These are phyloP conservation scores for Balaeniceps rex DNA, from an alignment of 2,113 vertebrate species.

Conservation along the genomic window DNA sequence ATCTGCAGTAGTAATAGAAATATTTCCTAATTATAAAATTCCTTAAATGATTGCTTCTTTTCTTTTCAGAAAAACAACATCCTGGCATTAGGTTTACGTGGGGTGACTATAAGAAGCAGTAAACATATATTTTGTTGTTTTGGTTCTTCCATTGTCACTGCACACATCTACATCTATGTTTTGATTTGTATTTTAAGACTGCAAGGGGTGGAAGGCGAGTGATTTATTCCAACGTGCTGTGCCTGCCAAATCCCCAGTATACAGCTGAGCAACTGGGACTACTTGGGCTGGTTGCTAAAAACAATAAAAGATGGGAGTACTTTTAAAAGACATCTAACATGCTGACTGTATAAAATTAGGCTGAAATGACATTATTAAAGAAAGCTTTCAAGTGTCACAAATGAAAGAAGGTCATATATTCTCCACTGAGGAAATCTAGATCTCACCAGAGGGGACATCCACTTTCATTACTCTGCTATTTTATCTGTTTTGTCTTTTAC, in stretches of 20 bases:
- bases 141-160: background rate
- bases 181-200: background rate
- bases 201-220: background rate
- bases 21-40: background rate
- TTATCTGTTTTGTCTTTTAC: background rate
- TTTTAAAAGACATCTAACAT: background rate
- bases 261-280: background rate
- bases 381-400: conserved; percentile 1
- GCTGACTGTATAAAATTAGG: background rate
- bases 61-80: background rate
- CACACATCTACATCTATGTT: background rate
- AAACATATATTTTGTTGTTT: background rate
- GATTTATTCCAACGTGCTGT: background rate
- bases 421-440: background rate
- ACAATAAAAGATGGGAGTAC: background rate
- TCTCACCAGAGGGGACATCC: background rate
- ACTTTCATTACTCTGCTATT: background rate
- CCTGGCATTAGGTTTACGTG: background rate
- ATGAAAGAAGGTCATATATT: background rate
- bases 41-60: background rate
- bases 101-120: background rate
- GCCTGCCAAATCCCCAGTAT: background rate
- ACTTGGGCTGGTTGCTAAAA: background rate
- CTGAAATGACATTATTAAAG: background rate
- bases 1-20: background rate